Conservation (phyloP, 2,797 vertebrate species). For the Loriculus beryllinus region DNA sequence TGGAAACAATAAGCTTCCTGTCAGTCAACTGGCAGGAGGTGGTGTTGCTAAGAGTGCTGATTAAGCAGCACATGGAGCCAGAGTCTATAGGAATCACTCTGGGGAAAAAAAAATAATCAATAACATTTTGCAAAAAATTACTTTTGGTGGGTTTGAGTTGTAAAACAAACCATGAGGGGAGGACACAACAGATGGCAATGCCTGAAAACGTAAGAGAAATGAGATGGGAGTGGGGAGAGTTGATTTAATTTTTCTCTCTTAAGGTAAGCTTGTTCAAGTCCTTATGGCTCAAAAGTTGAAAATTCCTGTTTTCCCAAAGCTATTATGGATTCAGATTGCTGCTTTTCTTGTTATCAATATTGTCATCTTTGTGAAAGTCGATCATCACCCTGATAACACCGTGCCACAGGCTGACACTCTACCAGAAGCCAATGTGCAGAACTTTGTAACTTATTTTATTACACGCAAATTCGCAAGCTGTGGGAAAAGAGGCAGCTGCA, state of each 20-base stretch:
- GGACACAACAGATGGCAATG: neutral
- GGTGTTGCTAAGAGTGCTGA: slow-evolving; percentile 37
- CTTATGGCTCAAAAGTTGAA: neutral
- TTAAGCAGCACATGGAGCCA: neutral
- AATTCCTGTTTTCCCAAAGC: neutral
- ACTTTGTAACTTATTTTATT: neutral
- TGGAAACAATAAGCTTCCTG: slow-evolving; percentile 21
- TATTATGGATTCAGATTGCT: neutral
- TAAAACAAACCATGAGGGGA: neutral
- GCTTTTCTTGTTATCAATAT: neutral
- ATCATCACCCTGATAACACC: neutral
- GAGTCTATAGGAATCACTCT: neutral
- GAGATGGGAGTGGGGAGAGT: neutral
- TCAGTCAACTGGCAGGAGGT: slow-evolving; percentile 44
- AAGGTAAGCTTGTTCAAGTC: neutral
- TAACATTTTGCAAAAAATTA: neutral
- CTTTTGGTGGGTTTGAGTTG: neutral
- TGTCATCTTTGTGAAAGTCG: neutral
- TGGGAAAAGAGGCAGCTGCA: neutral
- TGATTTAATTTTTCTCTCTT: neutral
- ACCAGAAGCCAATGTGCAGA: slow-evolving; percentile 10
- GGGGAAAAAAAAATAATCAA: neutral
- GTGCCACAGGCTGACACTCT: neutral
- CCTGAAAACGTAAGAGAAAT: neutral
- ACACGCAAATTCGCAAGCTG: neutral